Evolutionary conservation across 2,113 vertebrate species (phyloP), one percentile per base, ranked within the genome.

Genomic region (Felis chaus): DNA sequence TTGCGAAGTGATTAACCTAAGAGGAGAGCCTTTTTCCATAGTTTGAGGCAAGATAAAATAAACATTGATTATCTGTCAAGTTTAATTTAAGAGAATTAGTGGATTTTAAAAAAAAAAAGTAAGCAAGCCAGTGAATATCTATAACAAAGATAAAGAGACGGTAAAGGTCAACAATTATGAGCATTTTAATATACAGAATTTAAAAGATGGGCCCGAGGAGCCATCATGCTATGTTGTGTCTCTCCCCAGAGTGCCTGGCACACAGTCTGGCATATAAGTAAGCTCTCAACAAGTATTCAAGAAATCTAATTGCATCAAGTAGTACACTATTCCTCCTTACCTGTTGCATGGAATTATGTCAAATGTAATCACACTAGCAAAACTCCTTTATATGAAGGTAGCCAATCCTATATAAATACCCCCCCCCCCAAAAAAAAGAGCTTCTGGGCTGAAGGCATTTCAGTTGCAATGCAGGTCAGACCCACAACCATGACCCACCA

Each of bases 81-180:
- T 85, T 76, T 95, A 84, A 88, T 91, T 50, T 68, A 91, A 91
- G 33, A 88, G 41, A 95, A 92, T 84, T 66, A 68, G 63, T 41
- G 89, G 41, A 91, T 93, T 76, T 41, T 19, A 23, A 45, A 31
- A 69, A 96, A 95, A 94, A 84, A 53, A 79, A 33, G 25, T 16
- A 78, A 39, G 31, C 27, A 91, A 79, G 33, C 53, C 63, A 88
- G 50, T 95, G 36, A 82, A 55, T 55, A 61, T 79, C 50, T 14
- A 50, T n/a, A 71, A 88, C 41, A 69, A 87, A 94, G 92, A 74
- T 41, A 39, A 79, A 91, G 25, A 36, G 39, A 36, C 33, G 16
- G 27, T 29, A 36, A 87, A 82, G 48, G 48, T 21, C 27, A 83
- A 69, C 57, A 79, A 12, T 25, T 27, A 50, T 18, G 61, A 87